Evolutionary conservation across 2,797 vertebrate genomes (phyloP).

Genomic region (Podargus strigoides): DNA sequence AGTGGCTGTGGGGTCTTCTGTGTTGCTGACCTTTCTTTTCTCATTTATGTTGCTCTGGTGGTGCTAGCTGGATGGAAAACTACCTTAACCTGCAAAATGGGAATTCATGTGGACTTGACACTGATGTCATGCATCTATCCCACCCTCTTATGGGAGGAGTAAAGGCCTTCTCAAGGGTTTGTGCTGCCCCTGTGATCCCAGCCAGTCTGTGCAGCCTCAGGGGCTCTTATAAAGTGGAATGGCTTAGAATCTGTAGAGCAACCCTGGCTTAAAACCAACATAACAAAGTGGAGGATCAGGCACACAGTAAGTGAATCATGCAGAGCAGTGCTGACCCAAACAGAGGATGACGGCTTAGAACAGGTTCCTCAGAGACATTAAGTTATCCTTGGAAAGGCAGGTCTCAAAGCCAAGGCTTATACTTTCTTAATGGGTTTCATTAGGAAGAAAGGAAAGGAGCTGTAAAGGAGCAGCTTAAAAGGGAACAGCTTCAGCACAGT

Average conservation of each 20-base stretch:
- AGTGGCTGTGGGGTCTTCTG: neutral
- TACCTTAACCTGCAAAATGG: neutral
- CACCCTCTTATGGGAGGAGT: neutral
- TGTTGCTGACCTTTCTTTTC: neutral
- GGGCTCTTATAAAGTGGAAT: neutral
- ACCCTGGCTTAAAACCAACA: neutral
- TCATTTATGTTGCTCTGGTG: neutral
- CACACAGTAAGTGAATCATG: conserved; percentile 18
- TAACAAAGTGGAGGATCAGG: neutral
- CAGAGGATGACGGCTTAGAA: neutral
- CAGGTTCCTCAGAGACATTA: conserved; percentile 18
- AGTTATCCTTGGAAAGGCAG: conserved; percentile 25
- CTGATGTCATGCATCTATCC: neutral
- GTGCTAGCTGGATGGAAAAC: neutral
- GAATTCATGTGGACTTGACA: neutral
- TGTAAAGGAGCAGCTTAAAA: conserved; percentile 34
- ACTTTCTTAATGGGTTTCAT: conserved; percentile 25
- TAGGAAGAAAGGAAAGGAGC: conserved; percentile 28
- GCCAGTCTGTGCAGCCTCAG: neutral
- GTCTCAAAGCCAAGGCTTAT: conserved; percentile 20
- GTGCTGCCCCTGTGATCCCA: neutral
- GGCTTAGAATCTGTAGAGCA: neutral
- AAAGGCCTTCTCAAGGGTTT: neutral
- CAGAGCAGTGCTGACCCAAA: neutral
- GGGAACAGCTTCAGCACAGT: neutral